Evolutionary conservation across 30 jellyfish, hydroid and myxozoan genomes (phyloP).

Genomic region (Clytia hemisphaerica): DNA sequence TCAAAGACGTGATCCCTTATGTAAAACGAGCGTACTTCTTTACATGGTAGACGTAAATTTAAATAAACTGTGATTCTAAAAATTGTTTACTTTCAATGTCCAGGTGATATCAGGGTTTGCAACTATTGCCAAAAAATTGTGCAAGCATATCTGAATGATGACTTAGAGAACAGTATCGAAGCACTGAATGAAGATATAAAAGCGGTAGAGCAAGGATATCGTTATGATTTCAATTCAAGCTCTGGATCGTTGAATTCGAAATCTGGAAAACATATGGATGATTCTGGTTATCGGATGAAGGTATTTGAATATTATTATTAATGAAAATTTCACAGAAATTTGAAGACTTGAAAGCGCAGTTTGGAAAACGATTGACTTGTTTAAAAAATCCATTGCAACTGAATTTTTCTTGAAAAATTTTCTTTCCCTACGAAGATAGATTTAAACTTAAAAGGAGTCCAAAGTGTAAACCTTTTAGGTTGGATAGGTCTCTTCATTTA

Average conservation of each 20-base stretch:
- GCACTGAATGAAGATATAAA: slow-evolving; percentile 77
- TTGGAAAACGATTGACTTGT: too few species aligned
- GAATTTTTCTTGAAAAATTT: too few species aligned
- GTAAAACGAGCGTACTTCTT: too few species aligned
- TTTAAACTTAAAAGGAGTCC: too few species aligned
- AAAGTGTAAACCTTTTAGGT: too few species aligned
- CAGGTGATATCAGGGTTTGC: slow-evolving; percentile 92
- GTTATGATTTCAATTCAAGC: slow-evolving; percentile 32
- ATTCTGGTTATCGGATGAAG: slow-evolving; percentile 12
- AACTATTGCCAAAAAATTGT: slow-evolving; percentile 84
- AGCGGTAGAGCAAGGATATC: slow-evolving; percentile 1
- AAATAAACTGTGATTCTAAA: too few species aligned
- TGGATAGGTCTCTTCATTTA: too few species aligned
- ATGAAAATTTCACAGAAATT: neutral
- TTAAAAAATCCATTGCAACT: too few species aligned
- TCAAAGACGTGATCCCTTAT: too few species aligned
- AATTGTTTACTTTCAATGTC: neutral
- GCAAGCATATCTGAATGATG: slow-evolving; percentile 77
- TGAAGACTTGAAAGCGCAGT: neutral
- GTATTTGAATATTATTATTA: neutral
- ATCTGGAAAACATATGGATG: slow-evolving; percentile 24
- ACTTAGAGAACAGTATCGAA: slow-evolving; percentile 65
- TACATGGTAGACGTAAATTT: too few species aligned
- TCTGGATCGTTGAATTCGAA: slow-evolving; percentile 57
- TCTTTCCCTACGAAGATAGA: too few species aligned